Evolutionary conservation across 2,113 vertebrate species (phyloP), one percentile per base, ranked within the genome.

Genomic region (Oryzias javanicus): DNA sequence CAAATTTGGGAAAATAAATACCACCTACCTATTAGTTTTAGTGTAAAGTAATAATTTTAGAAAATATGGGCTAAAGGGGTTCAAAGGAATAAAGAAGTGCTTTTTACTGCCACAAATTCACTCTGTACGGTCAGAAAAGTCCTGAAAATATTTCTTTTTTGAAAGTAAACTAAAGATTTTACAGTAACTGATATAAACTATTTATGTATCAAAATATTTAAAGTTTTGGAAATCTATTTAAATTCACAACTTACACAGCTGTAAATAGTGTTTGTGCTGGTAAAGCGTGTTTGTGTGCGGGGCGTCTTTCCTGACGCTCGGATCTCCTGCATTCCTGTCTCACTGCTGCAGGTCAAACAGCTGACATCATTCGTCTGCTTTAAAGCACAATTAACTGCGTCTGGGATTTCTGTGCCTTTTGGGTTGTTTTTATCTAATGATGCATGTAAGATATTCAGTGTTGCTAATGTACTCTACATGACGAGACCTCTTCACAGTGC

Each of bases 261-360:
- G 81, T 89, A 83, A 81, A 89, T 86, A 83, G 17, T 81, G 42
- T 67, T 72, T 75, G 62, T 80, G 72, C 60, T 73, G 18, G 52
- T 60, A 67, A 67, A 50, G 25, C 58, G 18, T 66, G 68, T 77
- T 57, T 81, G 60, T 80, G 60, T 52, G 49, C 53, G 65, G 42
- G 55, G 25, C 60, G 49, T 52, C 13, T 15, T 41, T 29, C 54
- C 42, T 58, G 40, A 69, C 63, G 53, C 53, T 45, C 27, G 62
- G 49, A 72, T 67, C 71, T 40, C 52, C 69, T 78, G 77, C 79
- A 86, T 88, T 85, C 79, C 82, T 70, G 67, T 71, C 35, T 80
- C 51, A 58, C 14, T 50, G 49, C 57, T 72, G 54, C 17, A 42
- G 35, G 35, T 50, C 60, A 18, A 70, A 67, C 40, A 16, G 50